phyloP scores from a whole-genome alignment of 2,113 vertebrate species.

The Microcebus lehilahytsara region DNA sequence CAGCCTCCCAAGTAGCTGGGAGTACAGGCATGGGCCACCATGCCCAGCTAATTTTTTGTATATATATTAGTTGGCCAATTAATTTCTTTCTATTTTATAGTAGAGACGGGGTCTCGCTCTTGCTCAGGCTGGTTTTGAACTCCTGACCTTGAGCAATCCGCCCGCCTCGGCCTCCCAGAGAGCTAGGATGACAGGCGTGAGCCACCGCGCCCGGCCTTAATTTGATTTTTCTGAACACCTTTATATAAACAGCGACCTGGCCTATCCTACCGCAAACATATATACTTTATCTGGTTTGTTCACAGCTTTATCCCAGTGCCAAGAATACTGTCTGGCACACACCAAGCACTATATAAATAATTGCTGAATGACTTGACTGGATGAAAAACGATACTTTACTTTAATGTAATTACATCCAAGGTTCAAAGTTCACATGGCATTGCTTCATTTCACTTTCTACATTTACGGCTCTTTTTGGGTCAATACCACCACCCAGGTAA shows the following conservation, averaged over 20 bases:
- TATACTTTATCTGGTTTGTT: background rate
- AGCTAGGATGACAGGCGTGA: too few relatives aligned
- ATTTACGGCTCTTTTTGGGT: background rate
- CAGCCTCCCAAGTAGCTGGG: too few relatives aligned
- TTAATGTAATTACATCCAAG: constrained; percentile 19
- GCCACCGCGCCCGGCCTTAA: too few relatives aligned
- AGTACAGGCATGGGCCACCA: too few relatives aligned
- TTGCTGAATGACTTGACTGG: background rate
- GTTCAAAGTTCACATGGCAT: background rate
- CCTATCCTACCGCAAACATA: background rate
- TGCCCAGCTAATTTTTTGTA: too few relatives aligned
- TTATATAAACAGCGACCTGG: background rate
- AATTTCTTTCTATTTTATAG: too few relatives aligned
- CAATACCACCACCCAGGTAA: background rate
- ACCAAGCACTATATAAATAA: background rate
- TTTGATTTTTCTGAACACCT: background rate
- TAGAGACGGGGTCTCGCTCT: too few relatives aligned
- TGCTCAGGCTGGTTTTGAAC: too few relatives aligned
- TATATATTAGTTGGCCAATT: too few relatives aligned
- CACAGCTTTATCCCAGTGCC: background rate
- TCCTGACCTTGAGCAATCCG: too few relatives aligned
- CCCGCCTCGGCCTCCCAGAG: too few relatives aligned
- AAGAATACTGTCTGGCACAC: background rate
- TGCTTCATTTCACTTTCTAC: constrained; percentile 11
- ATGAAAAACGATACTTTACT: background rate